Conservation (phyloP, 2,113 vertebrate genomes). For the Alethe castanea region DNA sequence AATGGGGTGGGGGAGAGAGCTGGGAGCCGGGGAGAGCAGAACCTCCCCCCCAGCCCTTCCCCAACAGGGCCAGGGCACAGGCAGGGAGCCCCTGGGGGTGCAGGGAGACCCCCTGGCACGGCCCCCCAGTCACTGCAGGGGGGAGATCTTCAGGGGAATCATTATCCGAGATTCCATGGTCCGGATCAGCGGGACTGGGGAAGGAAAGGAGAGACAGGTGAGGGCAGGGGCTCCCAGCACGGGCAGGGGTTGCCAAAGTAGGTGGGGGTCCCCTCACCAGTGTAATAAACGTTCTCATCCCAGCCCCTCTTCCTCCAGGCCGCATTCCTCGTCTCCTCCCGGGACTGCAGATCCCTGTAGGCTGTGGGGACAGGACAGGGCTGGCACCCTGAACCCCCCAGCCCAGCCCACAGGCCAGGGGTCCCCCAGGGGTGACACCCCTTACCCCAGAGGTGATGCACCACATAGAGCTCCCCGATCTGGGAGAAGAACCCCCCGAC, state of each 20-base stretch:
- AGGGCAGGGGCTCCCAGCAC: background rate
- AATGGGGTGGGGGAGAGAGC: fast-evolving
- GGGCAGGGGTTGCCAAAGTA: fast-evolving
- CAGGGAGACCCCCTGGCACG: fast-evolving
- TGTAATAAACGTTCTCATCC: conserved; percentile 90
- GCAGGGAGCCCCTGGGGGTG: background rate
- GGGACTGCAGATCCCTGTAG: conserved; percentile 88
- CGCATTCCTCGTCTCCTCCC: conserved; percentile 88
- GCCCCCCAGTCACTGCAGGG: conserved; percentile 79
- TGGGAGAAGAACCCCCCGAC: conserved; percentile 97
- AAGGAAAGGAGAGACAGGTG: background rate
- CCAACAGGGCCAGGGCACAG: background rate
- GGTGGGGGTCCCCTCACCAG: conserved; percentile 71
- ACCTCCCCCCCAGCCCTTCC: background rate
- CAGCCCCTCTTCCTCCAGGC: conserved; percentile 94
- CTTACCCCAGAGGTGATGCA: conserved; percentile 97
- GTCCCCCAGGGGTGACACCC: fast-evolving
- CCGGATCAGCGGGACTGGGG: conserved; percentile 88
- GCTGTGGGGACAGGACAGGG: conserved; percentile 57
- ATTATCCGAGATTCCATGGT: conserved; percentile 95
- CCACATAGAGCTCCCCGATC: conserved; percentile 91
- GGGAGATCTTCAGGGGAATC: conserved; percentile 90
- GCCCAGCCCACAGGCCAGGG: fast-evolving
- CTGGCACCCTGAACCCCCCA: background rate
- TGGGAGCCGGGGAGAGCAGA: background rate